phyloP scores from a whole-genome alignment of 2,797 vertebrate species.

The Urophycis tenuis region DNA sequence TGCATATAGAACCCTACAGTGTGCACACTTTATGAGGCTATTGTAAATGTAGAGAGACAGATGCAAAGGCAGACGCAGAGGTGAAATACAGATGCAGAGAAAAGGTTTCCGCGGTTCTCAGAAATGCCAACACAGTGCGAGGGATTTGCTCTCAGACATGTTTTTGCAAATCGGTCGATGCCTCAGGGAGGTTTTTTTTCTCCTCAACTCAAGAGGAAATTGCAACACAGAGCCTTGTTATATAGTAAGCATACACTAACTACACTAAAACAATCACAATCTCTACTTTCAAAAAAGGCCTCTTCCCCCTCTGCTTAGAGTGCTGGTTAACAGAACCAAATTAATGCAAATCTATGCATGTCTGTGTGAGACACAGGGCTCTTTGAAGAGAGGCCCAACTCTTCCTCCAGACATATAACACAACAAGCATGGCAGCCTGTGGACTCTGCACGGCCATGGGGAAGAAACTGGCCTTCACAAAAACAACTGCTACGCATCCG shows the following conservation, averaged over 20 bases:
- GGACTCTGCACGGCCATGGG: constrained; percentile 8
- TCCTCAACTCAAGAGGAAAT: constrained; percentile 19
- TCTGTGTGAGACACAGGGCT: constrained; percentile 47
- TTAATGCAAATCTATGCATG: constrained; percentile 66
- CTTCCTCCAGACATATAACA: constrained; percentile 21
- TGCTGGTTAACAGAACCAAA: constrained; percentile 49
- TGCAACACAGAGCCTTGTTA: constrained; percentile 14
- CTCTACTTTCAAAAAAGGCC: background rate
- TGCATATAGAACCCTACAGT: background rate
- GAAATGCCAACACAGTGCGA: constrained; percentile 43
- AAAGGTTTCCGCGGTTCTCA: constrained; percentile 20
- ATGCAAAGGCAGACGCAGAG: constrained; percentile 7
- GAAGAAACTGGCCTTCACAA: background rate
- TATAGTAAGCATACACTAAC: background rate
- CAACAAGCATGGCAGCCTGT: constrained; percentile 14
- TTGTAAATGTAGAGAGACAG: constrained; percentile 6
- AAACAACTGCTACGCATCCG: background rate
- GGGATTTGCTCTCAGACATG: constrained; percentile 58
- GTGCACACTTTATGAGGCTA: background rate
- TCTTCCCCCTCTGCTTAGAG: constrained; percentile 4
- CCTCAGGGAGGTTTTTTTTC: constrained; percentile 35
- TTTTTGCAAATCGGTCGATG: constrained; percentile 53
- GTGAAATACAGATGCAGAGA: constrained; percentile 21
- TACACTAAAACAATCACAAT: constrained; percentile 7
- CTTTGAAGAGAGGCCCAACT: constrained; percentile 21